Base-by-base conservation (phyloP, 2,888 invertebrate species). In the Seira musarum region DNA sequence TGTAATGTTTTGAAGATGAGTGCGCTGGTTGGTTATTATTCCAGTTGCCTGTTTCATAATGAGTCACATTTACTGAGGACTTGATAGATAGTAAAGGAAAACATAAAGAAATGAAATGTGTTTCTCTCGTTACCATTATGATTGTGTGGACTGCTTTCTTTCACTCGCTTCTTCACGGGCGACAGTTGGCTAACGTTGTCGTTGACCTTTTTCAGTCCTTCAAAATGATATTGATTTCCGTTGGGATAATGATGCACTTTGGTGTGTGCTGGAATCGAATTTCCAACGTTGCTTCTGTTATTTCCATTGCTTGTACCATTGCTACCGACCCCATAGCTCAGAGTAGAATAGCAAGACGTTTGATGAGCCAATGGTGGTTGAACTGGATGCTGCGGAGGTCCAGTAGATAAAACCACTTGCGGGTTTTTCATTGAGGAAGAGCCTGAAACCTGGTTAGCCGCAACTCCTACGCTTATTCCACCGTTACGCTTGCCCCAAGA, bases 131-230 rank as follows among this genome's bases (percentile, higher is more conserved):
- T 74, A 71, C 65, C 80, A 72, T 69, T 80, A 24, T 76, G 74
- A 17, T n/a, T 72, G 35, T 84, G 97, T 24, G 97, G 97, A 24
- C 97, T 96, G 88, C 96, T 96, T 88, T 98, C 98, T 89, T 98
- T 98, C 61, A 98, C 97, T 19, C 98, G 92, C 89, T 98, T 98
- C 91, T 98, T 98, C 25, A 98, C 97, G 1, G 98, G 98, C 87
- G 97, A 97, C 87, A 98, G 90, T 88, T 97, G 97, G 19, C 88
- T 87, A 76, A 94, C 93, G 88, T 94, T 94, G 89, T 96, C 95
- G 89, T 95, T 96, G 79, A 88, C 88, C 66, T 87, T 87, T 76
- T 87, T 83, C 69, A 81, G 57, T 5, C 84, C 83, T 25, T 86
- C 86, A 78, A 82, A 85, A 66, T 85, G 85, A 57, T 85, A 84